These are phyloP conservation scores for Chrysemys picta DNA, from an alignment of 2,113 vertebrate species.

Conservation along the genomic window DNA sequence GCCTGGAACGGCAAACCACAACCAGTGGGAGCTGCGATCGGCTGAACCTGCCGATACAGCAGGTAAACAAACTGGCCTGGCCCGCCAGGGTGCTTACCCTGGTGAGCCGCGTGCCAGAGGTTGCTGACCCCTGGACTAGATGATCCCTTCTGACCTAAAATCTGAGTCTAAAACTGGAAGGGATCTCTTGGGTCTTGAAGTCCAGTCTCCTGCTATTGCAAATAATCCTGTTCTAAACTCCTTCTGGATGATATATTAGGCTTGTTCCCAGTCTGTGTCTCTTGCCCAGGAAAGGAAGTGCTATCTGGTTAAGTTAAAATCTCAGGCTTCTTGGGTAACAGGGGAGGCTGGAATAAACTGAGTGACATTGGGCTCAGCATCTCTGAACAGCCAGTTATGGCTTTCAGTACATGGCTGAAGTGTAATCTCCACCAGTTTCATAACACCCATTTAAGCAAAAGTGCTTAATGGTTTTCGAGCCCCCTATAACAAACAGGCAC, in stretches of 20 bases:
- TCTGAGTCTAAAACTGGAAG: neutral
- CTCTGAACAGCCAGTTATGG: neutral
- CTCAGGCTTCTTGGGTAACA: neutral
- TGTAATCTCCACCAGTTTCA: conserved; percentile 1
- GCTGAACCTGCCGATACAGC: too few species aligned
- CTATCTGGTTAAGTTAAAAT: neutral
- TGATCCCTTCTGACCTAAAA: too few species aligned
- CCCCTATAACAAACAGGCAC: neutral
- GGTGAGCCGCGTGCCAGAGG: too few species aligned
- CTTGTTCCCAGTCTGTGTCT: too few species aligned
- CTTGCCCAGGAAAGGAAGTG: neutral
- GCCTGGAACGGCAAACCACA: too few species aligned
- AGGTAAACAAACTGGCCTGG: too few species aligned
- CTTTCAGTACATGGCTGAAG: conserved; percentile 23
- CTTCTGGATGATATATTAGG: neutral
- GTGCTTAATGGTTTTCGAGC: neutral
- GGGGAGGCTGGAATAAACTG: neutral
- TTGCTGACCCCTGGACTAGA: too few species aligned
- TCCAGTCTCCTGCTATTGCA: neutral
- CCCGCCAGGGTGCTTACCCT: too few species aligned
- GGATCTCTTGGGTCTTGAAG: neutral
- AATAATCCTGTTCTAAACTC: neutral
- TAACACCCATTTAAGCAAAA: too few species aligned
- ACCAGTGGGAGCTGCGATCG: too few species aligned
- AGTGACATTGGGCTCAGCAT: neutral